Conservation (phyloP, 1,140 invertebrate genomes). For the Pseudomyrmex cubaensis region DNA sequence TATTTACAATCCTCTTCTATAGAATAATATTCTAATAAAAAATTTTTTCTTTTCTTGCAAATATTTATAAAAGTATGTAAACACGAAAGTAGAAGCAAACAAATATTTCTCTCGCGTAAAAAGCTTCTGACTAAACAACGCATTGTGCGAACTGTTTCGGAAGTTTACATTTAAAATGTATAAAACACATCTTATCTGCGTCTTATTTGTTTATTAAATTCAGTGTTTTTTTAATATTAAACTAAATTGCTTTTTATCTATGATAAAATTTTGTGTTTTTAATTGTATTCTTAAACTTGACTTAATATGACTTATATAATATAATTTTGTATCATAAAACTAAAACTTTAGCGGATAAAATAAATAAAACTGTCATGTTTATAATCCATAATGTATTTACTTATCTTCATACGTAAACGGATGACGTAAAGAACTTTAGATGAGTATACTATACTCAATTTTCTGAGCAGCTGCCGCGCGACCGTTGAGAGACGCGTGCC, state of each 20-base stretch:
- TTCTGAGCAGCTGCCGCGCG: constrained; percentile 81
- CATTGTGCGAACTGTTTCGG: neutral
- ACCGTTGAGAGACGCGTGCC: constrained; percentile 84
- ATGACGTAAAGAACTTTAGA: constrained; percentile 68
- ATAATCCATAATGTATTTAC: neutral
- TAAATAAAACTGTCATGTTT: too few relatives aligned
- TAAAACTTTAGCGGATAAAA: neutral
- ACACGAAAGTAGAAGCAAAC: neutral
- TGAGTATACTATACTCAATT: constrained; percentile 75
- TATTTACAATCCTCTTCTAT: too few relatives aligned
- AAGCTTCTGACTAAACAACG: neutral
- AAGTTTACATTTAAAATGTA: neutral
- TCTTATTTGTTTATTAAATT: too few relatives aligned
- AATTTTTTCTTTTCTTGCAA: neutral
- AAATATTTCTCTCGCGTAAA: neutral
- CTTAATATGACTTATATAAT: neutral
- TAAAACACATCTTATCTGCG: too few relatives aligned
- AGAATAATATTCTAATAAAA: neutral
- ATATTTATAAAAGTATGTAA: neutral
- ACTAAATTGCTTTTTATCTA: too few relatives aligned
- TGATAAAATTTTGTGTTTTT: too few relatives aligned
- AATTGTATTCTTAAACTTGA: neutral
- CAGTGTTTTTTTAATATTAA: too few relatives aligned
- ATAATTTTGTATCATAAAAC: neutral
- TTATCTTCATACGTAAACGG: neutral